phyloP scores from a whole-genome alignment of 2,113 vertebrate species.

The Isurus oxyrinchus region DNA sequence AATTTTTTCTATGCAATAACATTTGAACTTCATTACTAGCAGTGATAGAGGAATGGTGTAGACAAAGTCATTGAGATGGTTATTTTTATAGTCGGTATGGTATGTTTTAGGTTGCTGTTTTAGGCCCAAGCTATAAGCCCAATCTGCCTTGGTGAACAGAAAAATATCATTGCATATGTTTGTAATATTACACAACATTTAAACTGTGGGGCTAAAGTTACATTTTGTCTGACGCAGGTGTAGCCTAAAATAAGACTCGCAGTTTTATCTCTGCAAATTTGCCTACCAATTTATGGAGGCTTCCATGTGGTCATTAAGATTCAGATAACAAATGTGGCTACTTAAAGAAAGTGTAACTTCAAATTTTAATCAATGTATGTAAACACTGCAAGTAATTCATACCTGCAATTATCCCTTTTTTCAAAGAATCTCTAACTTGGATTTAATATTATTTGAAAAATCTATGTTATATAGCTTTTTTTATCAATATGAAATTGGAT shows the following conservation, averaged over 20 bases:
- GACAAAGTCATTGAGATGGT: not conserved
- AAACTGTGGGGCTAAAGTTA: not conserved
- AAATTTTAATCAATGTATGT: no score
- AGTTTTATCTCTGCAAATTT: not conserved
- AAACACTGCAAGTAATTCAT: not conserved
- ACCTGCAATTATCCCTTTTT: not conserved
- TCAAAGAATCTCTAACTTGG: not conserved
- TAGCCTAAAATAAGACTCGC: not conserved
- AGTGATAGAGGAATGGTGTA: not conserved
- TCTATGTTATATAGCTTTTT: not conserved
- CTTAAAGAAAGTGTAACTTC: not conserved
- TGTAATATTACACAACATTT: not conserved
- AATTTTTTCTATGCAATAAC: not conserved
- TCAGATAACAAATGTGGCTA: not conserved
- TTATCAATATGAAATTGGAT: not conserved
- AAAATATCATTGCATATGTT: not conserved
- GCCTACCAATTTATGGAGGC: not conserved
- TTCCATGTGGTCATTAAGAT: not conserved
- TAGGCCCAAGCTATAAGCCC: not conserved
- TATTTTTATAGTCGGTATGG: not conserved
- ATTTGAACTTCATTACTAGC: not conserved
- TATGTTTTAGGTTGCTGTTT: not conserved
- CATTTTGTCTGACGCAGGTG: not conserved
- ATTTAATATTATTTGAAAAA: not conserved
- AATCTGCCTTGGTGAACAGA: not conserved